phyloP scores from a whole-genome alignment of 2,797 vertebrate species.

The Microchirus variegatus region DNA sequence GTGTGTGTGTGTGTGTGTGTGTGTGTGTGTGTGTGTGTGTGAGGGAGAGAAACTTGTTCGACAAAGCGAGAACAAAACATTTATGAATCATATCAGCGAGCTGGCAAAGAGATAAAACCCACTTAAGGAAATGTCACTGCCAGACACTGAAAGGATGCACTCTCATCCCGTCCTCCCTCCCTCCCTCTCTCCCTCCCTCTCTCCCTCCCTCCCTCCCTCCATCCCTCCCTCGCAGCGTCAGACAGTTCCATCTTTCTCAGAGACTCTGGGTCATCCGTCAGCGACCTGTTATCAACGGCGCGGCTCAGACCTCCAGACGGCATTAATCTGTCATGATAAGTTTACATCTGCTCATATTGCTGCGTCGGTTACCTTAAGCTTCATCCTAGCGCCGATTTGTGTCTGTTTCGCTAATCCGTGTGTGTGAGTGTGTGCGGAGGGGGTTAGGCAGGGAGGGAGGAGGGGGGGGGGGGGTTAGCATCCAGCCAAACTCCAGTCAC shows the following conservation, averaged over 20 bases:
- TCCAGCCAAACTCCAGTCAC: conserved; percentile 6
- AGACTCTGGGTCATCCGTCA: conserved; percentile 71
- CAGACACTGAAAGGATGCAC: conserved; percentile 60
- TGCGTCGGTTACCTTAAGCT: conserved; percentile 41
- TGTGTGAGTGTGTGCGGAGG: not conserved
- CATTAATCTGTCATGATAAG: conserved; percentile 73
- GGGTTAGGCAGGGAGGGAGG: too few species aligned
- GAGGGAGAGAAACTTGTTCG: conserved; percentile 29
- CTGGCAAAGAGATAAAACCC: conserved; percentile 58
- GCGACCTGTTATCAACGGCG: conserved; percentile 74
- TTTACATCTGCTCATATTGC: conserved; percentile 66
- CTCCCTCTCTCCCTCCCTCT: conserved; percentile 18
- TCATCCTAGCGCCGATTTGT: conserved; percentile 35
- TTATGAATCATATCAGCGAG: conserved; percentile 53
- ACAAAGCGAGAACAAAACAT: conserved; percentile 50
- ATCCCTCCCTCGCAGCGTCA: conserved; percentile 28
- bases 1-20: conserved; percentile 33
- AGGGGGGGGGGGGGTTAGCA: not conserved
- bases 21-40: conserved; percentile 34
- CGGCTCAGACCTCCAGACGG: conserved; percentile 59
- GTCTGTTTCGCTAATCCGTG: conserved; percentile 48
- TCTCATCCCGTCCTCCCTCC: conserved; percentile 45
- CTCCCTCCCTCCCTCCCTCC: conserved; percentile 21
- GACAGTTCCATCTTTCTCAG: conserved; percentile 66
- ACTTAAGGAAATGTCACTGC: conserved; percentile 57